These are phyloP conservation scores for Rapana venosa DNA, from an alignment of 2,888 invertebrate species.

Conservation along the genomic window DNA sequence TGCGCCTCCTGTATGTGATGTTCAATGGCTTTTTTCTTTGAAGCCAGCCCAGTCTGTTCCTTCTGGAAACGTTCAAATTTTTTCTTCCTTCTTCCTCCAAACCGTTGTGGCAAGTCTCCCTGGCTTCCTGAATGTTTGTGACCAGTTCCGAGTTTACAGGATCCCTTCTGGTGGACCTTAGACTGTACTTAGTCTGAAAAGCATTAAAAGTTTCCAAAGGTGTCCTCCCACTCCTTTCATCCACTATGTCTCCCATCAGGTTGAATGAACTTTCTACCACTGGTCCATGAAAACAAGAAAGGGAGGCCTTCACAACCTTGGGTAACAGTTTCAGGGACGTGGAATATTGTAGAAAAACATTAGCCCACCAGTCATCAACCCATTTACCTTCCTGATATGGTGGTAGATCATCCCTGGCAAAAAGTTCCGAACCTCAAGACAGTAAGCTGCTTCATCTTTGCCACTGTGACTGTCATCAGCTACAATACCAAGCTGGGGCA, in stretches of 20 bases:
- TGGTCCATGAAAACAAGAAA: conserved; percentile 14
- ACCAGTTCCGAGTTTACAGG: too few species aligned
- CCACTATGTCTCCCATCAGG: not conserved
- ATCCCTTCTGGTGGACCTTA: not conserved
- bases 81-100: not conserved
- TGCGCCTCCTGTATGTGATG: not conserved
- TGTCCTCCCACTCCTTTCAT: conserved; percentile 9
- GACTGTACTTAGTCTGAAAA: not conserved
- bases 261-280: conserved; percentile 10
- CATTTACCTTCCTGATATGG: not conserved
- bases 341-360: not conserved
- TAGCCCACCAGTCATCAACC: conserved; percentile 20
- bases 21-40: conserved; percentile 5
- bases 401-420: not conserved
- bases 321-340: not conserved
- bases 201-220: conserved; percentile 3
- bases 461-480: not conserved
- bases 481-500: not conserved
- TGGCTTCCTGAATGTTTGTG: too few species aligned
- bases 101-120: not conserved
- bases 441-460: conserved; percentile 3
- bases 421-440: not conserved
- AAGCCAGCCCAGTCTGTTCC: not conserved
- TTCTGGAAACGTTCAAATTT: not conserved
- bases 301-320: not conserved